These are phyloP conservation scores for Simalia tracyae DNA, from an alignment of 2,797 vertebrate species.

Conservation along the genomic window DNA sequence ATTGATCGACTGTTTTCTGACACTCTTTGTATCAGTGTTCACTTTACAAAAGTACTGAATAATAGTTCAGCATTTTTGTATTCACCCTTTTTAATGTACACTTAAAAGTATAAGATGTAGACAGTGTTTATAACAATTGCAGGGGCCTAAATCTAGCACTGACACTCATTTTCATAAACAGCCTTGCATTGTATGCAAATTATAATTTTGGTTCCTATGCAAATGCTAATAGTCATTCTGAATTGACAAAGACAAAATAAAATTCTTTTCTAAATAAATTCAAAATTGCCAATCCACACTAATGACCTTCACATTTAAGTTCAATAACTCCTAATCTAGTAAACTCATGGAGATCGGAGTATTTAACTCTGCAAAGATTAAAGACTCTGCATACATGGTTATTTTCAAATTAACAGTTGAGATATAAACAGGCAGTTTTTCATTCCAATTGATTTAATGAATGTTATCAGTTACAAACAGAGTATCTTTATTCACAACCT, in stretches of 20 bases:
- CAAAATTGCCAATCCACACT: slow-evolving; percentile 18
- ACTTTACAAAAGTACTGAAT: neutral
- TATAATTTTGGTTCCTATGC: slow-evolving; percentile 7
- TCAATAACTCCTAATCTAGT: slow-evolving; percentile 51
- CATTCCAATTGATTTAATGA: slow-evolving; percentile 38
- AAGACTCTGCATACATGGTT: slow-evolving; percentile 35
- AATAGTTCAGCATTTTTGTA: neutral
- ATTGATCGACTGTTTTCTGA: neutral
- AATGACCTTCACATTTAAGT: slow-evolving; percentile 46
- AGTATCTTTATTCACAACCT: slow-evolving; percentile 26
- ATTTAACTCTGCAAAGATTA: slow-evolving; percentile 42
- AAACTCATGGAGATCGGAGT: slow-evolving; percentile 40
- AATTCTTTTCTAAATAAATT: slow-evolving; percentile 23
- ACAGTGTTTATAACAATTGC: neutral
- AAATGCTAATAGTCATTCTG: neutral
- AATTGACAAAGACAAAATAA: slow-evolving; percentile 22
- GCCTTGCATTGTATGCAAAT: slow-evolving; percentile 14
- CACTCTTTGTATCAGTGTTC: no score
- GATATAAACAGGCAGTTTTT: slow-evolving; percentile 30
- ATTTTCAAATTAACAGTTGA: slow-evolving; percentile 47
- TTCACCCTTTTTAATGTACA: neutral
- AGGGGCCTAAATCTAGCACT: neutral
- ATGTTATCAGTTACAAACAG: neutral
- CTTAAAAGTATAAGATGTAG: no score
- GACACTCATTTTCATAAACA: neutral